phyloP scores from a whole-genome alignment of 2,113 vertebrate genomes.

The Pterocles gutturalis region DNA sequence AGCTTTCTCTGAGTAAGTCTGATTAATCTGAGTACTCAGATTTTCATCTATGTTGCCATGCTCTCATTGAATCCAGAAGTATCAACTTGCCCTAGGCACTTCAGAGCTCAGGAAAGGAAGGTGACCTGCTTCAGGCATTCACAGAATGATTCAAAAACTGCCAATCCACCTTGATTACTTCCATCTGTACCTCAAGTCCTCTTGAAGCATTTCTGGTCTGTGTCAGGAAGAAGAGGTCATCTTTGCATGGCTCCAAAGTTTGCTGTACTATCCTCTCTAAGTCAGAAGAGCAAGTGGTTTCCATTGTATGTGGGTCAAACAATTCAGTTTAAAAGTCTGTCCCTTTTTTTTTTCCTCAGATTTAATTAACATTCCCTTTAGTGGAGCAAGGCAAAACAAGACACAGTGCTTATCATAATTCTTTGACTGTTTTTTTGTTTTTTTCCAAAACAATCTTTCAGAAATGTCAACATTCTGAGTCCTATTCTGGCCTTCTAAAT shows the following conservation, averaged over 20 bases:
- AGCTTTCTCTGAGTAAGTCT: neutral
- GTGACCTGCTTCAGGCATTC: slow-evolving; percentile 19
- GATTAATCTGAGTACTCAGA: neutral
- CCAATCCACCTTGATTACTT: slow-evolving; percentile 36
- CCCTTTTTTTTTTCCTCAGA: neutral
- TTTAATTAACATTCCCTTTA: neutral
- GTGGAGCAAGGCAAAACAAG: neutral
- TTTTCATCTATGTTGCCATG: neutral
- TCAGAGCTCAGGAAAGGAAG: neutral
- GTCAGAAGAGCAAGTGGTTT: neutral
- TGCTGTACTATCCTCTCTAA: neutral
- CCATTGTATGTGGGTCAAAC: neutral
- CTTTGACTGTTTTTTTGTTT: neutral
- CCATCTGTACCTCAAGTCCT: neutral
- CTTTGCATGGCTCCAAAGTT: neutral
- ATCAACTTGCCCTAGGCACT: neutral
- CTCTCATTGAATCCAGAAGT: neutral
- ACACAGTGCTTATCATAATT: rapidly evolving
- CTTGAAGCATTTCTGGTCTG: slow-evolving; percentile 12
- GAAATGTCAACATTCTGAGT: neutral
- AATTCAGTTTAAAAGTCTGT: neutral
- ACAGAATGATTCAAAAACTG: neutral
- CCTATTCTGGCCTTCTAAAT: neutral
- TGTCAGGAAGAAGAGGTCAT: slow-evolving; percentile 2
- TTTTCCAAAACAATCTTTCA: neutral